A percentile compares a stretch with the other conserved stretches of the same genome.
Conservation (phyloP, 2,888 invertebrate genomes). For the Protophormia terraenovae region DNA sequence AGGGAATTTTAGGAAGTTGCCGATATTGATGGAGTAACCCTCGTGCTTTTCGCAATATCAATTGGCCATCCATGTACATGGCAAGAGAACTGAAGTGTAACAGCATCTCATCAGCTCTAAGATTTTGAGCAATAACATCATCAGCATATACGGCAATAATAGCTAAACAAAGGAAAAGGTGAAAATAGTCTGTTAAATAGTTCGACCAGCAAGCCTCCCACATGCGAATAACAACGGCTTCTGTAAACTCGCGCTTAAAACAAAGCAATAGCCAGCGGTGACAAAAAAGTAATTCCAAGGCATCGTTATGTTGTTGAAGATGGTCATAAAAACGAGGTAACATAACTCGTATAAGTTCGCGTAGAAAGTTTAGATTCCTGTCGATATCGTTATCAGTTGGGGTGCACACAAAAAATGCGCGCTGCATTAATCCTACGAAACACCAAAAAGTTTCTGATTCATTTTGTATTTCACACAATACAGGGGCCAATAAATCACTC, state of each 20-base stretch:
- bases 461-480: conserved; percentile 95
- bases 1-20: conserved; percentile 92
- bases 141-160: conserved; percentile 96
- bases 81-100: conserved; percentile 97
- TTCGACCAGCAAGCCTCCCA: conserved; percentile 99
- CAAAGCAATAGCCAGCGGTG: conserved; percentile 98
- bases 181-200: conserved; percentile 97
- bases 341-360: conserved; percentile 94
- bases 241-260: conserved; percentile 95
- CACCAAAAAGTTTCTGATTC: conserved; percentile 99
- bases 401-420: conserved; percentile 96
- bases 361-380: conserved; percentile 91
- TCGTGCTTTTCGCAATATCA: conserved; percentile 94
- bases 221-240: conserved; percentile 93
- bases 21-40: conserved; percentile 95
- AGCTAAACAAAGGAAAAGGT: conserved; percentile 95
- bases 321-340: conserved; percentile 94
- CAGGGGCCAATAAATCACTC: conserved; percentile 97
- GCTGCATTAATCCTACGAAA: conserved; percentile 97
- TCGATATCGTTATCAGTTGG: conserved; percentile 98
- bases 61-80: conserved; percentile 97
- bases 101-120: conserved; percentile 96
- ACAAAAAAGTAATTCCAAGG: conserved; percentile 94
- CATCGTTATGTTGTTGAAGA: conserved; percentile 91
- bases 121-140: conserved; percentile 94